Evolutionary conservation across 2,113 vertebrate genomes (phyloP), one percentile per base, ranked within the genome.

Genomic region (Nothocercus nigrocapillus): DNA sequence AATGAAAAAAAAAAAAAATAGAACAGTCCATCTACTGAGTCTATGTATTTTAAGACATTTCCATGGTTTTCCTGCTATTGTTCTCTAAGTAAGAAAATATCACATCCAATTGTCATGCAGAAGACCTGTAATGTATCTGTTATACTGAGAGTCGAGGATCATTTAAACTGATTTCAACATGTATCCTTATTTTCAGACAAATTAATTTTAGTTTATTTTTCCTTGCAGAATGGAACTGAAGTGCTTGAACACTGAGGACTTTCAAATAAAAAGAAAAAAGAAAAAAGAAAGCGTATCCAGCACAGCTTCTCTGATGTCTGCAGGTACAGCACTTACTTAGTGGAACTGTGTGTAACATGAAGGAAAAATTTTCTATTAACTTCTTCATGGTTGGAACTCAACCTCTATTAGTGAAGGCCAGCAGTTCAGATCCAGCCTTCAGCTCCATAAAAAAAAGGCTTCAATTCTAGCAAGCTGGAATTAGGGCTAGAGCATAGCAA

Each of bases 321-420:
- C 36, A 63, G 5, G 13, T 5, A 25, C 12, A 59, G 19, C 25
- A 15, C 13, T 14, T 16, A 24, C 0, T 0, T 4, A 32, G 11
- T 14, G 9, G 42, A 87, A 53, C 24, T 16, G 13, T 2, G 28
- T 5, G 9, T 20, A 81, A 61, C 16, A 20, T 0, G 11, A 42
- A 58, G 38, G n/a, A n/a, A 73, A 40, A 36, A 20, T 1, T 22
- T 24, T 30, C 42, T n/a, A 7, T 28, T 20, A 44, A 34, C 14
- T 32, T 17, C 54, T 68, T 42, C 18, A 16, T 0, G 3, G 24
- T 0, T 61, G 38, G 68, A 69, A 70, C 30, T 28, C 38, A 70
- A n/a, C 18, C n/a, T 80, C 21, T 34, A 5, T 32, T 38, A 32
- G 13, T 14, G 42, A 79, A 63, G 42, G 47, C 7, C 47, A 61